Evolutionary conservation across 1,140 invertebrate genomes (phyloP), one percentile per base, ranked within the genome.

Genomic region (Adelges cooleyi): DNA sequence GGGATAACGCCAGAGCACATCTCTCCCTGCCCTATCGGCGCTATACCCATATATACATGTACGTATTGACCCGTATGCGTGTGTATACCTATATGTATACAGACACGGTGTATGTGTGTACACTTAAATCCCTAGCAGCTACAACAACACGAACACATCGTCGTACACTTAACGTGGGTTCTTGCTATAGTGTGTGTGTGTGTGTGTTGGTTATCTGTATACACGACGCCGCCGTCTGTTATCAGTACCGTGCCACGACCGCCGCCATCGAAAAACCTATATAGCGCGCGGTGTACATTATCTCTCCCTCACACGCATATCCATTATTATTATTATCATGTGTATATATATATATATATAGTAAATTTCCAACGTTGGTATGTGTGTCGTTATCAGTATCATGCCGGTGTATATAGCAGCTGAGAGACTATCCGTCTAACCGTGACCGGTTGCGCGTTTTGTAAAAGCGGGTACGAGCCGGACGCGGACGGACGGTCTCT

Each of bases 351-450:
- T n/a, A n/a, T n/a, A n/a, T n/a, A n/a, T n/a, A n/a, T n/a, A n/a
- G n/a, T n/a, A n/a, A n/a, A n/a, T 11, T 6, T 33, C 11, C 11
- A 33, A 4, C 18, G 44, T 48, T 18, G 13, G 23, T 56, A 38
- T 44, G 38, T 22, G 18, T 22, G 40, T 56, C 38, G 9, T 56
- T 56, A 56, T 56, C 53, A 44, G 23, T 44, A 56, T 27, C 22
- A 56, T 56, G 53, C 53, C 38, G 53, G 53, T 56, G 40, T n/a
- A n/a, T n/a, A n/a, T n/a, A n/a, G n/a, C n/a, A n/a, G n/a, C n/a
- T n/a, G n/a, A n/a, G 53, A 38, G 38, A 44, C 53, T 56, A 46
- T 46, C 54, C 42, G 23, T 59, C 54, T 59, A 56, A 56, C 54
- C 54, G 54, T 46, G 54, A 59, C 54, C 42, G 40, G 53, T 56